phyloP scores from a whole-genome alignment of 2,113 vertebrate species.

The Tringa solitaria region DNA sequence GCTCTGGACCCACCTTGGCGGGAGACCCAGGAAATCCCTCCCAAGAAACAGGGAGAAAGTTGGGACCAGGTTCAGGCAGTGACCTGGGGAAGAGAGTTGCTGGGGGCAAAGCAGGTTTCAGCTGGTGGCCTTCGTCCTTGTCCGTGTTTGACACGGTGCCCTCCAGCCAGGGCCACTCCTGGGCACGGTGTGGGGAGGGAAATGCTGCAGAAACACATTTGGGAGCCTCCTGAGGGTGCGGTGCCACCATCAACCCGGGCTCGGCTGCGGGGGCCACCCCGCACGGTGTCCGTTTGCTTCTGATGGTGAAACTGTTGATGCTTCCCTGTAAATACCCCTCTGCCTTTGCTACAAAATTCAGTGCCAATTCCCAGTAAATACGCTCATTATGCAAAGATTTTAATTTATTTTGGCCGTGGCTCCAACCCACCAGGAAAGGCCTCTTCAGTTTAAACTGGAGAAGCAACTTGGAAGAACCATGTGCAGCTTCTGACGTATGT shows the following conservation, averaged over 20 bases:
- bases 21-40: not conserved
- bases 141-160: not conserved
- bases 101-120: rapidly evolving
- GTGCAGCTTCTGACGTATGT: not conserved
- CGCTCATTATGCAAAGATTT: not conserved
- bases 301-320: not conserved
- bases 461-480: not conserved
- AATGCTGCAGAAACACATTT: rapidly evolving
- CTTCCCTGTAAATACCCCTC: not conserved
- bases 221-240: not conserved
- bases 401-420: not conserved
- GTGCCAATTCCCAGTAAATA: not conserved
- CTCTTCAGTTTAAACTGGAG: not conserved
- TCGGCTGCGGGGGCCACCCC: not conserved
- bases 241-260: not conserved
- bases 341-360: not conserved
- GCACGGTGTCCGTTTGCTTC: not conserved
- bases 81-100: not conserved
- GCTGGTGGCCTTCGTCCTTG: not conserved
- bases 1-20: not conserved
- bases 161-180: not conserved
- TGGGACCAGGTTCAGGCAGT: not conserved
- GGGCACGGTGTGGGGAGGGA: rapidly evolving
- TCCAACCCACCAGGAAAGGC: not conserved
- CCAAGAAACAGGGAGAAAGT: not conserved